Conservation (phyloP, 2,888 invertebrate species). For the Branchipolynoe longqiensis region DNA sequence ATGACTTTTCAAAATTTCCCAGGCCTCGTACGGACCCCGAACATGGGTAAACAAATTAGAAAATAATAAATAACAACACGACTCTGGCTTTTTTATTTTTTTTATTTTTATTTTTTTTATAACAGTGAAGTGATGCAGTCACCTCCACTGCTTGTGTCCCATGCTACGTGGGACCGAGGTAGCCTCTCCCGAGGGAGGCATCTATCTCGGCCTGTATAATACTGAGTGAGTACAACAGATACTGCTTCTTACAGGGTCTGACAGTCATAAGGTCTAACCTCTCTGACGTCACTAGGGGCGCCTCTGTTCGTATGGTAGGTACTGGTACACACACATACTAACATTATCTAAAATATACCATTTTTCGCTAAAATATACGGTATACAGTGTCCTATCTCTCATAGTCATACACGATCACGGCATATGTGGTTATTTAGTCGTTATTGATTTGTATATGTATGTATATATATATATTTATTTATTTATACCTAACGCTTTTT, state of each 20-base stretch:
- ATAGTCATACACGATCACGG: conserved; percentile 37
- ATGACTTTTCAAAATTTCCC: no score
- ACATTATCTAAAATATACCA: conserved; percentile 57
- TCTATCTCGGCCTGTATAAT: conserved; percentile 42
- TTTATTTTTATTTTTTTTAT: conserved; percentile 30
- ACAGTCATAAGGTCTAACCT: conserved; percentile 31
- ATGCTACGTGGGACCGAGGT: no score
- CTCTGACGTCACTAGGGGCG: no score
- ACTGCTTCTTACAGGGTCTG: conserved; percentile 11
- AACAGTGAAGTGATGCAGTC: conserved; percentile 51
- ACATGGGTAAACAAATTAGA: no score
- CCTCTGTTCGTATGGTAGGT: background rate
- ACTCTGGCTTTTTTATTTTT: background rate
- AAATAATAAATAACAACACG: conserved; percentile 31
- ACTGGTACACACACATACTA: conserved; percentile 47
- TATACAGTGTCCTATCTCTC: conserved; percentile 51
- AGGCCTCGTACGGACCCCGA: no score
- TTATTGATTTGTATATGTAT: background rate
- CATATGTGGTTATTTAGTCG: conserved; percentile 22
- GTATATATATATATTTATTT: background rate
- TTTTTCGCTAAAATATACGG: conserved; percentile 54
- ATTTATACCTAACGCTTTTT: conserved; percentile 10
- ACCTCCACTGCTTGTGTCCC: conserved; percentile 36
- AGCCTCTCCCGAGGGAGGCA: conserved; percentile 25
- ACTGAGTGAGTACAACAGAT: conserved; percentile 46